A percentile compares a stretch with the other conserved stretches of the same genome.
These are phyloP conservation scores for Drosophila arawakana DNA, from an alignment of 1,140 invertebrate species.

Conservation along the genomic window DNA sequence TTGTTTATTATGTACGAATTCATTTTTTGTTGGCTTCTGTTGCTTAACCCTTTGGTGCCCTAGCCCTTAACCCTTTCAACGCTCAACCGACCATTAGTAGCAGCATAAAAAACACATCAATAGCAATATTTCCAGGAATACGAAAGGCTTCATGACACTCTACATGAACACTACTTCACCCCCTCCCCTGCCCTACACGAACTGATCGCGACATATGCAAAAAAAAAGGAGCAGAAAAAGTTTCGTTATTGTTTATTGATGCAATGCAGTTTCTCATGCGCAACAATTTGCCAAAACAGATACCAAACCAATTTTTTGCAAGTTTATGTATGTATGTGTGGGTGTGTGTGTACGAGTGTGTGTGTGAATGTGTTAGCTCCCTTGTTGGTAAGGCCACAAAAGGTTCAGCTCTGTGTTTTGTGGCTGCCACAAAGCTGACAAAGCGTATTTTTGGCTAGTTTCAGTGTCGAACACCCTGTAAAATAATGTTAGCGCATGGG, in stretches of 20 bases:
- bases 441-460: constrained; percentile 38
- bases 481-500: no score
- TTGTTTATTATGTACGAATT: constrained; percentile 41
- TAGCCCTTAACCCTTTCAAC: neutral
- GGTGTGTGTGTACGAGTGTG: neutral
- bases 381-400: constrained; percentile 36
- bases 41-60: constrained; percentile 23
- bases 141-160: constrained; percentile 1
- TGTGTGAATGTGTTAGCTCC: constrained; percentile 6
- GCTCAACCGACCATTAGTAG: neutral
- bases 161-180: neutral
- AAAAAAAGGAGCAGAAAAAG: neutral
- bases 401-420: constrained; percentile 21
- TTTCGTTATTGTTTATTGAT: constrained; percentile 33
- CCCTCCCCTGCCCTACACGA: no score
- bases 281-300: constrained; percentile 46
- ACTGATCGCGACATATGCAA: neutral
- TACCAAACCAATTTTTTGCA: constrained; percentile 9
- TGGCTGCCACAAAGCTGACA: constrained; percentile 43
- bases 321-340: neutral
- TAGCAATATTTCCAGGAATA: constrained; percentile 39
- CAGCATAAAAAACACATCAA: constrained; percentile 39
- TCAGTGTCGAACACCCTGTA: constrained; percentile 29
- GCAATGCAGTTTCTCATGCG: constrained; percentile 42
- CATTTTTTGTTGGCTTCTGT: constrained; percentile 19